A percentile compares a stretch with the other conserved stretches of the same genome.
Conservation (phyloP, 2,888 invertebrate genomes). For the Chorisops tibialis region DNA sequence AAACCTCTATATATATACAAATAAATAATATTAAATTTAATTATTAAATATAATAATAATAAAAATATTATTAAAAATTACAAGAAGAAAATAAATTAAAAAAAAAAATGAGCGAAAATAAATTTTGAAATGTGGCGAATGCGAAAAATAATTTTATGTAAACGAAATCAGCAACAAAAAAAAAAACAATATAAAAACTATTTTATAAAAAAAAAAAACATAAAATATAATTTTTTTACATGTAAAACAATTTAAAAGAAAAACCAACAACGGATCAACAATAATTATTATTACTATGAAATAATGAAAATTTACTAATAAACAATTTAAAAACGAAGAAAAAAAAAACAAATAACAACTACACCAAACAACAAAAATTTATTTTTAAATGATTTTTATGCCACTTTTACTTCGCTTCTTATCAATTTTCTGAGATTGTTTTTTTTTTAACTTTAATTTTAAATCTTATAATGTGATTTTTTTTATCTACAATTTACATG, state of each 20-base stretch:
- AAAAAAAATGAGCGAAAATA: background rate
- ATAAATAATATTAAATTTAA: conserved; percentile 21
- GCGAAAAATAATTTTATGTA: conserved; percentile 10
- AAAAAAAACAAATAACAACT: background rate
- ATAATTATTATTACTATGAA: conserved; percentile 21
- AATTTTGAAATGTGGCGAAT: background rate
- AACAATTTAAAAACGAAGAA: background rate
- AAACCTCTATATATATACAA: conserved; percentile 18
- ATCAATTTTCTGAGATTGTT: no score
- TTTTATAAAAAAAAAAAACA: conserved; percentile 19
- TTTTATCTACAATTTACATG: no score
- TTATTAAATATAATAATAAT: conserved; percentile 19
- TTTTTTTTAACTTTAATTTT: no score
- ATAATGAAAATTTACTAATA: conserved; percentile 7
- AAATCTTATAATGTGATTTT: no score
- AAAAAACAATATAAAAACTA: conserved; percentile 18
- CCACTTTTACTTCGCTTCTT: background rate
- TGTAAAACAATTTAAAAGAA: background rate
- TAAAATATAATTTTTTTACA: conserved; percentile 25
- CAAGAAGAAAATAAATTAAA: background rate
- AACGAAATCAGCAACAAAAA: conserved; percentile 14
- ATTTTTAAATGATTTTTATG: background rate
- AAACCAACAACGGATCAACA: conserved; percentile 1
- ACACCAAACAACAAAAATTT: background rate
- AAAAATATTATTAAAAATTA: background rate